Base-by-base conservation (phyloP, 2,113 vertebrate genomes). In the Casuarius casuarius region DNA sequence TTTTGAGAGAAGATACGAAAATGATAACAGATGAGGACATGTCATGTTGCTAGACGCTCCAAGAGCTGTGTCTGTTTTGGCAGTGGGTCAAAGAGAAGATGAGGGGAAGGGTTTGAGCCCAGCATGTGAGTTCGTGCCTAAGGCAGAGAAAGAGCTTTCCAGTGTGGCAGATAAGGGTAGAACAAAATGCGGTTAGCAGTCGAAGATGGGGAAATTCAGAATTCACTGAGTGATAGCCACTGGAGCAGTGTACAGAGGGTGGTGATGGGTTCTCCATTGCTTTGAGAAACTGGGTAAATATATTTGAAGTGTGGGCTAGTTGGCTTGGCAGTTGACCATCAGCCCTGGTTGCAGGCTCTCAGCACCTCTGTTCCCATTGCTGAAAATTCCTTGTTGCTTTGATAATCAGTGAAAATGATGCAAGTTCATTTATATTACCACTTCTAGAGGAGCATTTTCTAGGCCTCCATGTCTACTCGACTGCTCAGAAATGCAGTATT, bases 311-410 rank as follows among this genome's bases (percentile, higher is more conserved):
- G 54, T 85, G 74, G 91, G 78, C 87, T 91, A 66, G 78, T 80
- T 82, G 10, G 44, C 83, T 90, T 95, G 66, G 58, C 40, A 58
- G 56, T n/a, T 92, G 91, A 95, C 95, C 23, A 35, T 91, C 80
- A 79, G 23, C 78, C 49, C 67, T 76, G 71, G 83, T 75, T 90
- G 71, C 62, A 91, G 74, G 21, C 87, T 92, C 84, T 96, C 48
- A 91, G 58, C 62, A 73, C 77, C 51, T 87, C 68, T 51, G 21
- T 92, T 92, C 88, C 61, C n/a, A 7, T 79, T 84, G 58, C 87
- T 92, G 81, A 91, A 95, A 95, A 88, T 58, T 93, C 86, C 78
- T 85, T 44, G 16, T 91, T 94, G 44, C 89, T 94, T 87, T 94
- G 89, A 31, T 97, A 87, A 87, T 77, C 4, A 1, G 66, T 83